Conservation (phyloP, 2,888 invertebrate genomes). For the Metopia argyrocephala region DNA sequence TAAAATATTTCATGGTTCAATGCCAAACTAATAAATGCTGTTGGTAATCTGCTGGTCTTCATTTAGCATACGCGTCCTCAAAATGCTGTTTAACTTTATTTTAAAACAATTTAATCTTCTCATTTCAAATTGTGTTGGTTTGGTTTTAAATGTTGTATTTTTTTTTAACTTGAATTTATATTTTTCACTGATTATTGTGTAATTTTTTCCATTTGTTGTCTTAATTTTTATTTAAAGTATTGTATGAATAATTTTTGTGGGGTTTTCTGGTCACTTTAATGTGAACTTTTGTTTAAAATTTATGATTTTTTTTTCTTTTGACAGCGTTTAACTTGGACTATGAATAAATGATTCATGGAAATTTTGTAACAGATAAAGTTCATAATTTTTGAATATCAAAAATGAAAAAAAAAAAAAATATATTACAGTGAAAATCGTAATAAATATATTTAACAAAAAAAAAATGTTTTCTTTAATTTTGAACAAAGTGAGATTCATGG, state of each 20-base stretch:
- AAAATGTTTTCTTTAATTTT: too few species aligned
- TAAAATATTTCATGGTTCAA: background rate
- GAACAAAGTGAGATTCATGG: too few species aligned
- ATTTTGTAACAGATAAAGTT: background rate
- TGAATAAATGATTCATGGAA: background rate
- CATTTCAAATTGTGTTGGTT: too few species aligned
- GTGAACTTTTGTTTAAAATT: too few species aligned
- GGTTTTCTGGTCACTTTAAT: background rate
- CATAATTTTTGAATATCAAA: background rate
- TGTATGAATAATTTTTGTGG: background rate
- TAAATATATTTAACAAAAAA: too few species aligned
- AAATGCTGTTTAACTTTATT: background rate
- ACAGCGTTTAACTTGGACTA: background rate
- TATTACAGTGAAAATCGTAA: background rate
- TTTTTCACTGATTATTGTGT: too few species aligned
- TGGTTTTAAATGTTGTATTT: too few species aligned
- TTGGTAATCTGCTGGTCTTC: background rate
- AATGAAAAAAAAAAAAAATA: background rate
- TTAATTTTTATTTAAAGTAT: background rate
- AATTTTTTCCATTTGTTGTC: background rate
- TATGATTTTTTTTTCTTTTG: background rate
- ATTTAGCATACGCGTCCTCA: background rate
- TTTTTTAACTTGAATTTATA: too few species aligned
- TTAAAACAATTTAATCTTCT: background rate
- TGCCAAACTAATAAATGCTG: background rate